These are phyloP conservation scores for Agrilus cyanescens DNA, from an alignment of 2,888 invertebrate genomes.

Conservation along the genomic window DNA sequence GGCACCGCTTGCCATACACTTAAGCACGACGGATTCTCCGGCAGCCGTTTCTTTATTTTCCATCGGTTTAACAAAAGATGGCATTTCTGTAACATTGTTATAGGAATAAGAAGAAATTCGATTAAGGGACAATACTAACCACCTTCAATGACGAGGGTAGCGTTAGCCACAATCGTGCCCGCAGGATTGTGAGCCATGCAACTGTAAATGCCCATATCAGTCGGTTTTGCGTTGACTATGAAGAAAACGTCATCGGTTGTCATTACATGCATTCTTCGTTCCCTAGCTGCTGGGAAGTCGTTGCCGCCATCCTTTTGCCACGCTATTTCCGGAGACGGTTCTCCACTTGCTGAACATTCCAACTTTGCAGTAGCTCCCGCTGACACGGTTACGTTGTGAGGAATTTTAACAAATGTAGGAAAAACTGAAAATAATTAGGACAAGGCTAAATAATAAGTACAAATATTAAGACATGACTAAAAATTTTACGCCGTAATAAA, in stretches of 20 bases:
- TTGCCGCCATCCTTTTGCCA: conserved; percentile 89
- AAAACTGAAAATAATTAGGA: conserved; percentile 45
- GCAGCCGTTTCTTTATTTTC: conserved; percentile 69
- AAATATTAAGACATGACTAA: conserved; percentile 1
- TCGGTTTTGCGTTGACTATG: conserved; percentile 79
- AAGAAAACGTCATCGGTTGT: conserved; percentile 84
- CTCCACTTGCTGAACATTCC: conserved; percentile 84
- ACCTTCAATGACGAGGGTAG: conserved; percentile 67
- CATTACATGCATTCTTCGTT: conserved; percentile 86
- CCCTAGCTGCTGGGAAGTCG: conserved; percentile 89
- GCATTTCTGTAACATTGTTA: conserved; percentile 51
- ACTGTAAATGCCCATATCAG: conserved; percentile 85
- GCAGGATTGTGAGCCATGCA: conserved; percentile 88
- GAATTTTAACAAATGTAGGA: conserved; percentile 75
- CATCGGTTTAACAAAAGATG: conserved; percentile 77
- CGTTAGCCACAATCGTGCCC: conserved; percentile 76
- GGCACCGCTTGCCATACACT: conserved; percentile 77
- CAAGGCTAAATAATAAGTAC: background rate
- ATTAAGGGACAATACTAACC: background rate
- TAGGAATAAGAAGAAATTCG: conserved; percentile 10
- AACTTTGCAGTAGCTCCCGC: conserved; percentile 77
- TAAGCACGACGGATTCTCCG: conserved; percentile 76
- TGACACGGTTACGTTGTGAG: conserved; percentile 71
- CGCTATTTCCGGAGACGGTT: conserved; percentile 78
- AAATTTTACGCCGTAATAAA: background rate